A percentile compares a stretch with the other conserved stretches of the same genome.
Conservation (phyloP, 2,888 invertebrate species). For the Morinoia aosen region DNA sequence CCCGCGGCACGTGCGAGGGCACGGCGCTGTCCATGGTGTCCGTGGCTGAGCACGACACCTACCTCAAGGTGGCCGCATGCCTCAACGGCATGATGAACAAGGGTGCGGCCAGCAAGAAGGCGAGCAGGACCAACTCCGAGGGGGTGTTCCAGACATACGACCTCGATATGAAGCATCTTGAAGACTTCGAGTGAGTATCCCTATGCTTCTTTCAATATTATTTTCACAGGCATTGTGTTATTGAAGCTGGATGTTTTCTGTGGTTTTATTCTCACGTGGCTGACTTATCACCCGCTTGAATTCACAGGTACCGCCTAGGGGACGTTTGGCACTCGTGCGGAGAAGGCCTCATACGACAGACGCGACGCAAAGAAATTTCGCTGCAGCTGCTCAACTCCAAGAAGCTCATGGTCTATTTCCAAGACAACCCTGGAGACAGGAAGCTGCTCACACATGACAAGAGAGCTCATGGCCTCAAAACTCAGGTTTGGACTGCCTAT, state of each 20-base stretch:
- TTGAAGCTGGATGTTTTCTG: too few relatives aligned
- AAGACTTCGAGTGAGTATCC: constrained; percentile 37
- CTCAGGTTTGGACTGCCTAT: background rate
- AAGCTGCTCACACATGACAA: constrained; percentile 85
- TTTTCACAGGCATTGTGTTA: background rate
- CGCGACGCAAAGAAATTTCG: constrained; percentile 94
- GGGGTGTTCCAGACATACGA: constrained; percentile 86
- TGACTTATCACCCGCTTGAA: background rate
- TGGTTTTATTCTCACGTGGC: too few relatives aligned
- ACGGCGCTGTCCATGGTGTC: constrained; percentile 91
- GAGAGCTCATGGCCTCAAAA: constrained; percentile 72
- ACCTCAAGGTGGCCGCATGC: constrained; percentile 83
- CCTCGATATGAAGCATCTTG: constrained; percentile 32
- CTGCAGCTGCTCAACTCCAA: constrained; percentile 92
- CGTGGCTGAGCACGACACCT: constrained; percentile 81
- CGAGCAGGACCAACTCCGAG: constrained; percentile 93
- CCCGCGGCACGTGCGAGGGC: constrained; percentile 88
- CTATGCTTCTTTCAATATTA: too few relatives aligned
- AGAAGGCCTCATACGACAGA: constrained; percentile 91
- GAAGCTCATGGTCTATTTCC: constrained; percentile 90
- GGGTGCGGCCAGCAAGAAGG: constrained; percentile 81
- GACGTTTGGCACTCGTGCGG: constrained; percentile 97
- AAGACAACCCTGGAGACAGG: constrained; percentile 90
- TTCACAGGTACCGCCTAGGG: constrained; percentile 82
- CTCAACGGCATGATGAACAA: constrained; percentile 78